A percentile compares a stretch with the other conserved stretches of the same genome.
Evolutionary conservation across 2,797 vertebrate genomes (phyloP).

Genomic region (Gobio occitaniae): DNA sequence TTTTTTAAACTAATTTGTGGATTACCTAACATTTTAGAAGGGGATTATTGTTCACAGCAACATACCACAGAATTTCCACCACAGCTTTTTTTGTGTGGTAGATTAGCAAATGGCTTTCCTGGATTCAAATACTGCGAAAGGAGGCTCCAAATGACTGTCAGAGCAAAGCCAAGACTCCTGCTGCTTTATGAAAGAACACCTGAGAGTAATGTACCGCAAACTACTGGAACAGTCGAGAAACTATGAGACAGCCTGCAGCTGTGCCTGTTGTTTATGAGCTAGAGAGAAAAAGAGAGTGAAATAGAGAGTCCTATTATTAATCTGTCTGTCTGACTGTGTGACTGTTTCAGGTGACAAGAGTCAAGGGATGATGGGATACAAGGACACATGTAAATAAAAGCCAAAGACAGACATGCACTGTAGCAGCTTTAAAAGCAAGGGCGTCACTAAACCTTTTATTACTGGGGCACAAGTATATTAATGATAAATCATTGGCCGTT

Average conservation of each 20-base stretch:
- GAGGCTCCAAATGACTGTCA: constrained; percentile 35
- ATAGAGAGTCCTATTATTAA: constrained; percentile 8
- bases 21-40: constrained; percentile 4
- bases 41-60: background rate
- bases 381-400: background rate
- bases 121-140: background rate
- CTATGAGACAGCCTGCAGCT: constrained; percentile 31
- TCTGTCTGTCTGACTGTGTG: constrained; percentile 12
- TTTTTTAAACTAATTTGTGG: constrained; percentile 11
- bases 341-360: constrained; percentile 10
- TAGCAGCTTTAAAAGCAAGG: background rate
- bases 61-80: background rate
- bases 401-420: background rate
- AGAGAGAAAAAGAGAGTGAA: background rate
- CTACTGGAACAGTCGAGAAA: constrained; percentile 22
- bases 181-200: constrained; percentile 46
- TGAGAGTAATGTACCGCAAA: constrained; percentile 49
- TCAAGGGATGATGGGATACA: constrained; percentile 21
- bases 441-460: background rate
- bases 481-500: background rate
- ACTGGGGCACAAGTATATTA: background rate
- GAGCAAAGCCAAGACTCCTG: constrained; percentile 39
- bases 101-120: constrained; percentile 33
- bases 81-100: constrained; percentile 1
- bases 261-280: constrained; percentile 16